Evolutionary conservation across 2,113 vertebrate species (phyloP).

Genomic region (Ginglymostoma cirratum): DNA sequence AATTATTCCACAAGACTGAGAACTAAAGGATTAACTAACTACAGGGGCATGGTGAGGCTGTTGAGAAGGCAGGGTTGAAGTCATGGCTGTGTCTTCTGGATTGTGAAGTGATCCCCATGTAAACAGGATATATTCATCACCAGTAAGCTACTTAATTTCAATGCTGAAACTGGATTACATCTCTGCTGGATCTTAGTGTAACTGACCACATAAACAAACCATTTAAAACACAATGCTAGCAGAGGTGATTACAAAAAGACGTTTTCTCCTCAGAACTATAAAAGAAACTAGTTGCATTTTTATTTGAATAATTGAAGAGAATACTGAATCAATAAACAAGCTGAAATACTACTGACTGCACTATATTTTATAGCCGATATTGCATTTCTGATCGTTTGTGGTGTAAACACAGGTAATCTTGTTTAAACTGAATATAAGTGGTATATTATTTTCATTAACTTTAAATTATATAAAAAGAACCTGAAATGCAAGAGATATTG

Average conservation of each 20-base stretch:
- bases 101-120: not conserved
- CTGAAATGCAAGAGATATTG: not conserved
- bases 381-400: not conserved
- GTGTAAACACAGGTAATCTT: not conserved
- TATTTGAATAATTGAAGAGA: conserved; percentile 11
- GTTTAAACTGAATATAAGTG: not conserved
- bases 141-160: not conserved
- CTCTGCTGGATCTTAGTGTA: not conserved
- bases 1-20: not conserved
- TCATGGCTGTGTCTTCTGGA: not conserved
- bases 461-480: not conserved
- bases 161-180: not conserved
- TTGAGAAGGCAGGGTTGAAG: not conserved
- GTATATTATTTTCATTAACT: not conserved
- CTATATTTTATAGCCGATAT: not conserved
- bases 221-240: not conserved
- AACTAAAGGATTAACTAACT: not conserved
- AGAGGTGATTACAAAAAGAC: not conserved
- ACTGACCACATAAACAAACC: not conserved
- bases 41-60: not conserved
- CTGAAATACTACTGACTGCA: not conserved
- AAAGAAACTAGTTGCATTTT: not conserved
- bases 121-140: not conserved
- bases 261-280: not conserved
- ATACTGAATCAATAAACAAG: conserved; percentile 5